Percentiles rank a stretch among this genome's conserved stretches.
These are phyloP conservation scores for Paramormyrops kingsleyae DNA, from an alignment of 2,113 vertebrate genomes.

Conservation along the genomic window DNA sequence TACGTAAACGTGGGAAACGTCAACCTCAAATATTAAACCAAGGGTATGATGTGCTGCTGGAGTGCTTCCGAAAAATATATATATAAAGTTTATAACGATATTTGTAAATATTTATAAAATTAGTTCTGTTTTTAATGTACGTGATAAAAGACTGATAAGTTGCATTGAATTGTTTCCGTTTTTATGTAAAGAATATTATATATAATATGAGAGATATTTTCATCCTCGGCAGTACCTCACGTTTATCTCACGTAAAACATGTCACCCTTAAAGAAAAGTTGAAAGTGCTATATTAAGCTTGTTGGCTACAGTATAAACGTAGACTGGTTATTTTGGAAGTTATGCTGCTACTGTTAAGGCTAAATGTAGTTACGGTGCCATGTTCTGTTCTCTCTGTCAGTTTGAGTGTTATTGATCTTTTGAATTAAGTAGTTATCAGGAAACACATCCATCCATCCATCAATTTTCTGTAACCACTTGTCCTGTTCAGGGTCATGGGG, in stretches of 20 bases:
- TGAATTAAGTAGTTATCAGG: neutral
- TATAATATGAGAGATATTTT: neutral
- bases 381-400: neutral
- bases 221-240: neutral
- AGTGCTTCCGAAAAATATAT: neutral
- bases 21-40: neutral
- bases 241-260: neutral
- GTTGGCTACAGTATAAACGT: neutral
- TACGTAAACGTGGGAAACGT: neutral
- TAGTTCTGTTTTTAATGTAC: neutral
- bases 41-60: neutral
- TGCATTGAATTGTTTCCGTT: neutral
- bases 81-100: neutral
- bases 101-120: neutral
- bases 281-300: neutral
- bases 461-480: neutral
- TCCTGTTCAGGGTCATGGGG: neutral
- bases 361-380: neutral
- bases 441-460: neutral
- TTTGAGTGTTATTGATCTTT: neutral
- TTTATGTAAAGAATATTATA: neutral
- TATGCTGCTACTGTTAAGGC: neutral
- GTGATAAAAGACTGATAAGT: neutral
- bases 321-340: neutral
- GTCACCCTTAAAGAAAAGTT: neutral